phyloP scores from a whole-genome alignment of 2,113 vertebrate species.

The Gambusia holbrooki region DNA sequence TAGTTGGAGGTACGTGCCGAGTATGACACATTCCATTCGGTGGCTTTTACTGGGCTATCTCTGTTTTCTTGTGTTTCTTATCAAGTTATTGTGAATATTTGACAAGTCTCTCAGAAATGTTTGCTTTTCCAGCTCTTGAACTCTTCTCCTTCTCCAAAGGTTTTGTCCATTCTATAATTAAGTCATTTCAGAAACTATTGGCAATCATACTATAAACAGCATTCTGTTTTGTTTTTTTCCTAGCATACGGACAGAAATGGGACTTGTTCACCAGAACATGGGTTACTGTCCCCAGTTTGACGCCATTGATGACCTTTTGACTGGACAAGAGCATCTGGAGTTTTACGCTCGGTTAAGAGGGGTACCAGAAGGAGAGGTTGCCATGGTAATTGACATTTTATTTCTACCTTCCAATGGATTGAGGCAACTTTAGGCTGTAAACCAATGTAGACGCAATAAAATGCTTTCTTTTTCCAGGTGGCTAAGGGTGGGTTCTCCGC shows the following conservation, averaged over 20 bases:
- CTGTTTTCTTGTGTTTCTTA: slow-evolving; percentile 9
- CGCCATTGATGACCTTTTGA: slow-evolving; percentile 90
- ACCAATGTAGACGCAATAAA: background rate
- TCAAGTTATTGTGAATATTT: slow-evolving; percentile 28
- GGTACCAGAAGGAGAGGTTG: slow-evolving; percentile 90
- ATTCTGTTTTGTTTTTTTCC: background rate
- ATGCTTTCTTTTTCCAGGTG: too few species aligned
- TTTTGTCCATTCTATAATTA: background rate
- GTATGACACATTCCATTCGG: slow-evolving; percentile 8
- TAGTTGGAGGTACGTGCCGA: slow-evolving; percentile 1
- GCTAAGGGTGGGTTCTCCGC: slow-evolving; percentile 2
- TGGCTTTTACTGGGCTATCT: slow-evolving; percentile 1
- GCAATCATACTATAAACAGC: background rate
- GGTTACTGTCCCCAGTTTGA: slow-evolving; percentile 97
- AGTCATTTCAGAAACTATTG: background rate
- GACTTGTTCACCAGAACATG: slow-evolving; percentile 91
- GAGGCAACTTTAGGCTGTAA: background rate
- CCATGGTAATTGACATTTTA: slow-evolving; percentile 84
- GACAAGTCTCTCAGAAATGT: slow-evolving; percentile 11
- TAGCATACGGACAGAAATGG: slow-evolving; percentile 90
- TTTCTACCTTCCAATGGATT: background rate
- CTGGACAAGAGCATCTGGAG: slow-evolving; percentile 91
- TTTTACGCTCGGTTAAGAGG: slow-evolving; percentile 92
- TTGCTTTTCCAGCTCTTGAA: background rate
- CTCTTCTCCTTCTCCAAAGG: too few species aligned